Evolutionary conservation across 2,888 invertebrate species (phyloP), one percentile per base, ranked within the genome.

Genomic region (Acanthoscelides obtectus): DNA sequence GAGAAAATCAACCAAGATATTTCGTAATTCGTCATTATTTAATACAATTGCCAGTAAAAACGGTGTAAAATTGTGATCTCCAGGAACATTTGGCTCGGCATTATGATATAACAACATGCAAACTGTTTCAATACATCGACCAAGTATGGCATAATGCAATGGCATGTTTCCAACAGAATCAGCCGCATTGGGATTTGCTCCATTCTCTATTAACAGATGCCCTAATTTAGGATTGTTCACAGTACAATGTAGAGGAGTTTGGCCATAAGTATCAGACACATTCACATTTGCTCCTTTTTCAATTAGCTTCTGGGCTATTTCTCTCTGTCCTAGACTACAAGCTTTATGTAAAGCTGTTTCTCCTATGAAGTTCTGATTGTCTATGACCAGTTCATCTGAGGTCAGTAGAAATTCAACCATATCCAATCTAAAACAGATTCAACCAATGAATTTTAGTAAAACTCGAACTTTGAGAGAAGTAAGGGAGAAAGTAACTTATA

Each of bases 41-140:
- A 21, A 5, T 45, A 76, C 73, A 22, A 81, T 22, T 0, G 80
- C 77, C 67, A 77, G 75, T 79, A 80, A 79, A 67, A 81, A 80
- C 12, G 81, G 80, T 19, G 79, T 80, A 20, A 78, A 70, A 72
- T 74, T 68, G 68, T 76, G 17, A 17, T 66, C 22, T 66, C 67
- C 67, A 25, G 64, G 8, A 20, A 22, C 21, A 65, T 71, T 76
- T 12, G 79, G 74, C 74, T 82, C 81, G n/a, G 81, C 81, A 72
- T 76, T 75, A 68, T 79, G 80, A 75, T 78, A 81, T 4, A 83
- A 72, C 22, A 83, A 71, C 80, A 81, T 78, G 70, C 79, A 79
- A 20, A 81, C 76, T 21, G 76, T 73, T 73, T 81, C 79, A 8
- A 79, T 64, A 70, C 73, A 76, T 20, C 68, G 70, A 17, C 72